Conservation (phyloP, 1,140 invertebrate genomes). For the Rhagoletis pomonella region DNA sequence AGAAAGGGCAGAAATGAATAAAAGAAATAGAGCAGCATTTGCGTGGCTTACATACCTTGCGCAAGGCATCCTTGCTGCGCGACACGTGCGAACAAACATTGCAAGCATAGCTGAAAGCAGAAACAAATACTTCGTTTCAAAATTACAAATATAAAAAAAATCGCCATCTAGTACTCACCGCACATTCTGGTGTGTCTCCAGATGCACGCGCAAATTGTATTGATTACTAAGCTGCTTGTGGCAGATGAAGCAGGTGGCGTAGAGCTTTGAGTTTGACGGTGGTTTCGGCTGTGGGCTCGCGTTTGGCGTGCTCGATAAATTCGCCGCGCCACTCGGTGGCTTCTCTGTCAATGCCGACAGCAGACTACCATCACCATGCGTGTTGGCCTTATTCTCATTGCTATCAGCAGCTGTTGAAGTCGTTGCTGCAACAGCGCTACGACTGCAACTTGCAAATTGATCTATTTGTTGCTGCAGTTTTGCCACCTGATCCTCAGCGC, state of each 20-base stretch:
- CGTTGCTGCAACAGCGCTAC: constrained; percentile 55
- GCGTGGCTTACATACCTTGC: constrained; percentile 77
- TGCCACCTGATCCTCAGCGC: constrained; percentile 67
- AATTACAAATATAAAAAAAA: background rate
- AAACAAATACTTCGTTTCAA: background rate
- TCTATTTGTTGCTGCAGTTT: constrained; percentile 71
- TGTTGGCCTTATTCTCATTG: background rate
- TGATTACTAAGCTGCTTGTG: constrained; percentile 91
- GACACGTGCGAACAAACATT: constrained; percentile 89
- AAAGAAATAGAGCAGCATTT: background rate
- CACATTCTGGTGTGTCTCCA: constrained; percentile 91
- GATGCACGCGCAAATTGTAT: constrained; percentile 91
- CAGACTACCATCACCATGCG: background rate
- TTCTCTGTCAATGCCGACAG: background rate
- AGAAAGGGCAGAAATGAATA: background rate
- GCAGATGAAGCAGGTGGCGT: constrained; percentile 88
- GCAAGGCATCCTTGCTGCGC: constrained; percentile 87
- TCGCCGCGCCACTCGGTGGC: background rate
- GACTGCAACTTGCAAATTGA: constrained; percentile 66
- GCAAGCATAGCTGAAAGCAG: constrained; percentile 79
- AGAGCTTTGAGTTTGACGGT: constrained; percentile 74
- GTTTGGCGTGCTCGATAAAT: background rate
- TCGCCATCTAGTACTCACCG: constrained; percentile 74
- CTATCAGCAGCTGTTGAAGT: background rate
- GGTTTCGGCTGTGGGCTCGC: constrained; percentile 61